Percentiles rank a stretch among this genome's conserved stretches.
phyloP scores from a whole-genome alignment of 64 coral and sea anemone genomes.

The Stichodactyla helianthus region DNA sequence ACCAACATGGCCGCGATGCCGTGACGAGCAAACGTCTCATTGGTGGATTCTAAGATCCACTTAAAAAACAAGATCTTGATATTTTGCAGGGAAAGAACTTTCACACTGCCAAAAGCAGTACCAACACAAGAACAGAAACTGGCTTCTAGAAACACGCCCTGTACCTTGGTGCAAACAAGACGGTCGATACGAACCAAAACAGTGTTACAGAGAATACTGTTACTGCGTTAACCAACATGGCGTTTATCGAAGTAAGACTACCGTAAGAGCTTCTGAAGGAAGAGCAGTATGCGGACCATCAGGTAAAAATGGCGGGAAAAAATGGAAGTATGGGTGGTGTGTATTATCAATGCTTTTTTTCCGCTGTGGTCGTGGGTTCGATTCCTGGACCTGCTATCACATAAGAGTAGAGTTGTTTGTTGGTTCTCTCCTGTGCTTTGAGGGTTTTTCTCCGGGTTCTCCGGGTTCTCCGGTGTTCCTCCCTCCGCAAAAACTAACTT shows the following conservation, averaged over 20 bases:
- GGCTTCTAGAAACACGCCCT: conserved; percentile 22
- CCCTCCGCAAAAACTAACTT: too few relatives aligned
- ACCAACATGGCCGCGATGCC: too few relatives aligned
- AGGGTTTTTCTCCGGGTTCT: too few relatives aligned
- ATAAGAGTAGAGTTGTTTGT: too few relatives aligned
- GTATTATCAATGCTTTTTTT: too few relatives aligned
- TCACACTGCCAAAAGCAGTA: conserved; percentile 45
- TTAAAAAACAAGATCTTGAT: not conserved
- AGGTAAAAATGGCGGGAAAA: not conserved
- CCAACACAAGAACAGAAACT: conserved; percentile 45
- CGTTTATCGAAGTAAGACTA: conserved; percentile 22
- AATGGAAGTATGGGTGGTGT: too few relatives aligned
- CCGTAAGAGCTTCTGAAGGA: not conserved
- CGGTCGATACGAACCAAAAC: conserved; percentile 33
- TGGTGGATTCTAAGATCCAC: too few relatives aligned
- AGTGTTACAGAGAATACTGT: conserved; percentile 38
- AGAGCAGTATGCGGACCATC: not conserved
- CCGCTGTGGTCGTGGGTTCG: too few relatives aligned
- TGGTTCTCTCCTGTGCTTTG: too few relatives aligned
- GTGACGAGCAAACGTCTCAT: too few relatives aligned
- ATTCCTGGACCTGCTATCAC: too few relatives aligned
- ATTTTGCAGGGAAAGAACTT: conserved; percentile 18
- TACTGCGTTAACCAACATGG: conserved; percentile 46
- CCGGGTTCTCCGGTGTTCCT: too few relatives aligned
- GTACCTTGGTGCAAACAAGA: conserved; percentile 46